Percentiles rank a stretch among this genome's conserved stretches.
Evolutionary conservation across 2,888 invertebrate genomes (phyloP).

Genomic region (Amphiduros pacificus): DNA sequence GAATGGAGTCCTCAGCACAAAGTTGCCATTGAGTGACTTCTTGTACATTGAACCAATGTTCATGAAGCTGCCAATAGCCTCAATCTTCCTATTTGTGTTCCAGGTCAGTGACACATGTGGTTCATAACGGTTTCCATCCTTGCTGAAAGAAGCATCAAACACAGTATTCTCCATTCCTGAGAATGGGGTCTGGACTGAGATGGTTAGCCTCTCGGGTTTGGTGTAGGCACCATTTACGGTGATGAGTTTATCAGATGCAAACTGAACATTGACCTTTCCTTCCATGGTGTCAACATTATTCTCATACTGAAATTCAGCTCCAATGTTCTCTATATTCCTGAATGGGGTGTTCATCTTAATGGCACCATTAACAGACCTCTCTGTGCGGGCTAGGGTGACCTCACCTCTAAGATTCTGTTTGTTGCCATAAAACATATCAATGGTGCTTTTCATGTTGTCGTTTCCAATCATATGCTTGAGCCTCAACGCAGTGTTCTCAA

Average conservation of each 20-base stretch:
- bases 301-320: not conserved
- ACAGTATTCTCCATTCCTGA: not conserved
- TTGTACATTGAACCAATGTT: too few relatives aligned
- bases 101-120: too few relatives aligned
- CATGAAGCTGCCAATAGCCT: too few relatives aligned
- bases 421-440: not conserved
- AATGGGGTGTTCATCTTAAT: constrained; percentile 4
- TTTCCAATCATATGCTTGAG: not conserved
- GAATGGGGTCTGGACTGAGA: constrained; percentile 4
- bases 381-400: not conserved
- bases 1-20: too few relatives aligned
- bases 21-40: too few relatives aligned
- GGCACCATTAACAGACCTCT: not conserved
- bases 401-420: not conserved
- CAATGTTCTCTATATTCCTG: not conserved
- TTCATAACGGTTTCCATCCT: too few relatives aligned
- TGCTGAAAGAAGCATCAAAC: not conserved
- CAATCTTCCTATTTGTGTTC: too few relatives aligned
- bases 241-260: not conserved
- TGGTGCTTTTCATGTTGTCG: not conserved
- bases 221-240: not conserved
- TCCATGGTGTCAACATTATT: not conserved
- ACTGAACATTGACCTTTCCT: not conserved
- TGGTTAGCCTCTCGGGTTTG: not conserved
- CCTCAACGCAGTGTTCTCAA: constrained; percentile 5